Base-by-base conservation (phyloP, 1,140 invertebrate genomes). In the Macrosteles quadrilineatus region DNA sequence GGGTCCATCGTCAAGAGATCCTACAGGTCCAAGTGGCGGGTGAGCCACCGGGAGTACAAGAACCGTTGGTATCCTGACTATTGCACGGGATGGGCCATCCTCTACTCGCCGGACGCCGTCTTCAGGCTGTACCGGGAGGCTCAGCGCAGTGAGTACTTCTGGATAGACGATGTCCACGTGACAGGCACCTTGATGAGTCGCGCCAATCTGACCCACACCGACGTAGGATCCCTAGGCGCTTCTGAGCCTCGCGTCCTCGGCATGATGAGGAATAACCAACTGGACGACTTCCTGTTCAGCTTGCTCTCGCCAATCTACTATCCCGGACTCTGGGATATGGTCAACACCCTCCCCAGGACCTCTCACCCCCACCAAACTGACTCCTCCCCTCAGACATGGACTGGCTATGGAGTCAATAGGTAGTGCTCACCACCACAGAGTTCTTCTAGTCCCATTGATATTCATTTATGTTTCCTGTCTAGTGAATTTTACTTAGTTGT, bases 121-220 rank as follows among this genome's bases (percentile, higher is more conserved):
- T 85, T 85, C 73, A 78, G 84, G 21, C 76, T 92, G n/a, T 90
- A 90, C 70, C 80, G 80, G 67, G 83, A 86, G 67, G 87, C 88
- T 1, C 88, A 90, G 76, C 73, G 71, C 17, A 77, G 84, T 12
- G 80, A 81, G 3, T 93, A 89, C 78, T 94, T 95, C 82, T 95
- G 93, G 93, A 91, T 94, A 57, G 92, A 95, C 78, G 92, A 94
- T 81, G 91, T 93, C 12, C 87, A 90, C 73, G 82, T 94, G 21
- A 94, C 92, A 0, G 93, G 92, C 30, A 87, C 87, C 9, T 77
- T 93, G 67, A 86, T 88, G 1, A 4, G 47, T 19, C 64, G 68
- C 36, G 31, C 70, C 23, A 74, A 74, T 59, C 47, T 73, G 0
- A 68, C 74, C 3, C 73, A 72, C 31, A 69, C 71, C 25, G 40